These are phyloP conservation scores for Microdon myrmicae DNA, from an alignment of 2,888 invertebrate genomes.

Conservation along the genomic window DNA sequence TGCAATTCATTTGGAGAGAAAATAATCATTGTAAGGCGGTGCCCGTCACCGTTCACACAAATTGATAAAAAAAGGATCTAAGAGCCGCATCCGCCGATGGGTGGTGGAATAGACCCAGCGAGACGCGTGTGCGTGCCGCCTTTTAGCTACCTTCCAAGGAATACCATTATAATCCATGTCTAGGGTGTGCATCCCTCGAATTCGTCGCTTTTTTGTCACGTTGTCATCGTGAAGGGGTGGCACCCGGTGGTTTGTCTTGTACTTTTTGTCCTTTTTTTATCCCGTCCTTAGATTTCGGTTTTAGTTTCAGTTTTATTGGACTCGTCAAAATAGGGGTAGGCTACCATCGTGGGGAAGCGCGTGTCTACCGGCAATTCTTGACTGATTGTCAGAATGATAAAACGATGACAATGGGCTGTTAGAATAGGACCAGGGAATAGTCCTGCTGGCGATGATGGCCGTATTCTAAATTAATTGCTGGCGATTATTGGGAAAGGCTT, in stretches of 20 bases:
- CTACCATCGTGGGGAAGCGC: conserved; percentile 33
- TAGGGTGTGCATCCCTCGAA: conserved; percentile 48
- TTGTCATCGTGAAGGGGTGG: conserved; percentile 31
- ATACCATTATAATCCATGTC: conserved; percentile 37
- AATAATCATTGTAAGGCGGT: conserved; percentile 50
- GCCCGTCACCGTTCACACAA: conserved; percentile 42
- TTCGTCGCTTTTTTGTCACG: background rate
- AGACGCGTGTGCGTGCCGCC: conserved; percentile 47
- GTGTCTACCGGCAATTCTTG: conserved; percentile 45
- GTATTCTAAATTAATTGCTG: conserved; percentile 42
- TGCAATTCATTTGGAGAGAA: conserved; percentile 44
- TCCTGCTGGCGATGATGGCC: conserved; percentile 15
- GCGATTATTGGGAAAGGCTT: conserved; percentile 46
- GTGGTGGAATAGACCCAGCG: conserved; percentile 7
- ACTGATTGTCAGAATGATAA: conserved; percentile 44
- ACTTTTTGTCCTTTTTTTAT: too few species aligned
- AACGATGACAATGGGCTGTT: conserved; percentile 11
- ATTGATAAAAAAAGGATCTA: conserved; percentile 43
- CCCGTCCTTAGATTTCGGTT: conserved; percentile 39
- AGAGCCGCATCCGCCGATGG: conserved; percentile 5
- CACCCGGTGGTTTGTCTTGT: background rate
- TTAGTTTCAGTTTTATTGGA: conserved; percentile 30
- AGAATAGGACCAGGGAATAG: conserved; percentile 7
- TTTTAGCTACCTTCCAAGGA: conserved; percentile 24
- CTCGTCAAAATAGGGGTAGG: conserved; percentile 39